Conservation (phyloP, 1,140 invertebrate species). For the Brachionus paranguensis region DNA sequence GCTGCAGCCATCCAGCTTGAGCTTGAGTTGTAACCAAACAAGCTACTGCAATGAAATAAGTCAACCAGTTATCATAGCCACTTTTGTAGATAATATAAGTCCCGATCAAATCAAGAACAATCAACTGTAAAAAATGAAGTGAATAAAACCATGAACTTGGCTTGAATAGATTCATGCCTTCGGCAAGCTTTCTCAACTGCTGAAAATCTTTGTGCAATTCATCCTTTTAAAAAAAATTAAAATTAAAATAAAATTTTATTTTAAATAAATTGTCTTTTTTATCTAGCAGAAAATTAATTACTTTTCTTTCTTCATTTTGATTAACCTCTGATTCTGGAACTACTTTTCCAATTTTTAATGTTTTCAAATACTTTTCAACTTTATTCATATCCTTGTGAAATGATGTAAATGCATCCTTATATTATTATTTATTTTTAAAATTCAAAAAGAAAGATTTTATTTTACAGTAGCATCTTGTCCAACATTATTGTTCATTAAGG, state of each 20-base stretch:
- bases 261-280: no score
- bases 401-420: not conserved
- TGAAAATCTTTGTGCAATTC: conserved; percentile 14
- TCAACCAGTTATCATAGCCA: not conserved
- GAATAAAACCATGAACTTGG: not conserved
- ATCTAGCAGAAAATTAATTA: not conserved
- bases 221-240: not conserved
- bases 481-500: conserved; percentile 49
- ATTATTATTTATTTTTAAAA: not conserved
- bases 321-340: not conserved
- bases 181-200: not conserved
- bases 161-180: not conserved
- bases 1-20: conserved; percentile 43
- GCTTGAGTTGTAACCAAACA: not conserved
- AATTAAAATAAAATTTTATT: not conserved
- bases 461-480: conserved; percentile 51
- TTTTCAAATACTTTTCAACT: not conserved
- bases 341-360: not conserved
- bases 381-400: conserved; percentile 7
- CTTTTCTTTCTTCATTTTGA: not conserved
- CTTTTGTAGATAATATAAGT: not conserved
- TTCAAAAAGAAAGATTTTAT: not conserved
- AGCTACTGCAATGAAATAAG: not conserved
- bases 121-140: not conserved
- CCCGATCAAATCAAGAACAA: not conserved